A percentile compares a stretch with the other conserved stretches of the same genome.
These are phyloP conservation scores for Thunnus maccoyii DNA, from an alignment of 2,113 vertebrate genomes.

Conservation along the genomic window DNA sequence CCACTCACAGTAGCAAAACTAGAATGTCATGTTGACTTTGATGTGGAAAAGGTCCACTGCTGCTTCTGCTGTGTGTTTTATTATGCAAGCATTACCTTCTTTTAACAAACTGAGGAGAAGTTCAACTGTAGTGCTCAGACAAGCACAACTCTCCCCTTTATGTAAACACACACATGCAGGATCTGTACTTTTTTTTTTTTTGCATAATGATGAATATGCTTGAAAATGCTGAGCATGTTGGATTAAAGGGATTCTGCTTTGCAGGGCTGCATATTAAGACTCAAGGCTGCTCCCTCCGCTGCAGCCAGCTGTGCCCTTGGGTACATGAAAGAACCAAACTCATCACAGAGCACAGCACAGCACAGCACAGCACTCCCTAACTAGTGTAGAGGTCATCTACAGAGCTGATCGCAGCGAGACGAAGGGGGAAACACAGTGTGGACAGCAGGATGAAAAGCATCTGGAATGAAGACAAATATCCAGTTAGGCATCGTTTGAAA, in stretches of 20 bases:
- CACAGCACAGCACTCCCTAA: constrained; percentile 12
- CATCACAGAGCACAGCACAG: constrained; percentile 51
- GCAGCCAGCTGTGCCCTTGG: constrained; percentile 21
- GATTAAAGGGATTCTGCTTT: constrained; percentile 25
- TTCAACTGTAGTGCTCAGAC: constrained; percentile 32
- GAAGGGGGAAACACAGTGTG: neutral
- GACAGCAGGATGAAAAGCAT: constrained; percentile 72
- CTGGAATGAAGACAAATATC: constrained; percentile 64
- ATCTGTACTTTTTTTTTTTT: constrained; percentile 10
- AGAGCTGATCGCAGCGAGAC: constrained; percentile 52
- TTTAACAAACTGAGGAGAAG: constrained; percentile 24
- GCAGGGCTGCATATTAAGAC: constrained; percentile 37
- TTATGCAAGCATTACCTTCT: constrained; percentile 32
- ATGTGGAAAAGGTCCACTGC: constrained; percentile 3
- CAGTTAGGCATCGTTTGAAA: constrained; percentile 36
- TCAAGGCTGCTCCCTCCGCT: constrained; percentile 41
- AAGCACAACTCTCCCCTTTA: constrained; percentile 23
- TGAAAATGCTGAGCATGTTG: constrained; percentile 58
- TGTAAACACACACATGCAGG: constrained; percentile 38
- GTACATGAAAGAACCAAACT: constrained; percentile 47
- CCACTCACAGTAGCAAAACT: neutral
- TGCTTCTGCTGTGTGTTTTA: neutral
- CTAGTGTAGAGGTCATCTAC: constrained; percentile 59
- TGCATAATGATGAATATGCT: constrained; percentile 37
- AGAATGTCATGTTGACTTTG: constrained; percentile 33